Percentiles rank a stretch among this genome's conserved stretches.
phyloP scores from a whole-genome alignment of 2,113 vertebrate species.

The Daphoenositta chrysoptera region DNA sequence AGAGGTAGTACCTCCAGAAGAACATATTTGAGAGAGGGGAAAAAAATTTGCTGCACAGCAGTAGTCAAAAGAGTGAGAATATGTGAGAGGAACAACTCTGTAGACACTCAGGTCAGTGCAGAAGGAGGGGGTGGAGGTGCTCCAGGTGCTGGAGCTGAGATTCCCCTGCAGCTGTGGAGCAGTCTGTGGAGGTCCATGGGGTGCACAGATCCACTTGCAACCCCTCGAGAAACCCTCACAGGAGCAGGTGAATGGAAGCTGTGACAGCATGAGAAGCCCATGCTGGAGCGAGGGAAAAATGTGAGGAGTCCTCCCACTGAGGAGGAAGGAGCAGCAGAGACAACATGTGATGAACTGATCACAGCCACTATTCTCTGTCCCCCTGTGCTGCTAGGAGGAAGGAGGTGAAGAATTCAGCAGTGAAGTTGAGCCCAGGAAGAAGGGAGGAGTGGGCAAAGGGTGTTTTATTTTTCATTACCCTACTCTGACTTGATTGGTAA shows the following conservation, averaged over 20 bases:
- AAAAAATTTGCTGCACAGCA: not conserved
- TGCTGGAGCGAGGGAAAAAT: not conserved
- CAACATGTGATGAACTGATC: not conserved
- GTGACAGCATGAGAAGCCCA: not conserved
- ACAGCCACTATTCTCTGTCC: not conserved
- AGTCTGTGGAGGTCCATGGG: not conserved
- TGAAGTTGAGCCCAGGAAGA: not conserved
- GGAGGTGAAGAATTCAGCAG: not conserved
- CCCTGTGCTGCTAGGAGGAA: not conserved
- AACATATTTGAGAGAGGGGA: not conserved
- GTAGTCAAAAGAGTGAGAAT: not conserved
- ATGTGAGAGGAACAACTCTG: not conserved
- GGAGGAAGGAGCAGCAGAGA: not conserved
- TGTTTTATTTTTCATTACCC: not conserved
- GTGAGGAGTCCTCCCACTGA: no score
- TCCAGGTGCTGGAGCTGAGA: not conserved
- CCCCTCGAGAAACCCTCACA: not conserved
- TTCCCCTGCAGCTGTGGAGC: not conserved
- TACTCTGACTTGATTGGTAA: not conserved
- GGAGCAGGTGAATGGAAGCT: not conserved
- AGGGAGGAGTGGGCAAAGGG: not conserved
- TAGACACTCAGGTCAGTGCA: not conserved
- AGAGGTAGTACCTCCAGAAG: not conserved
- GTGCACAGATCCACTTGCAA: not conserved
- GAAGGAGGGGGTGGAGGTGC: not conserved